A percentile compares a stretch with the other conserved stretches of the same genome.
phyloP scores from a whole-genome alignment of 2,113 vertebrate genomes.

The Dromiciops gliroides region DNA sequence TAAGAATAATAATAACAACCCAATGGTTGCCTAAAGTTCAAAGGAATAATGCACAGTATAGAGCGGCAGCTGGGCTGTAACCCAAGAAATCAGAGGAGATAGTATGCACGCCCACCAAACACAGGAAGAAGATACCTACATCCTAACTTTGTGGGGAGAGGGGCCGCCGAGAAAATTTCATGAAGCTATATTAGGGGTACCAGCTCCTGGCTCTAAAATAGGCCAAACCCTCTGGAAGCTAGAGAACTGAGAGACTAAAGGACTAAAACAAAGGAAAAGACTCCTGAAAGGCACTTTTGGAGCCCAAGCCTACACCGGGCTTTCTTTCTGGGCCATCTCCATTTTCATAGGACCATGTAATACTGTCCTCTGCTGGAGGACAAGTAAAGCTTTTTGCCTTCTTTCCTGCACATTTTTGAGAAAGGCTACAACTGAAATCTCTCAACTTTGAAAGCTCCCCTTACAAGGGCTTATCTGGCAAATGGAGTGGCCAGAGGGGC shows the following conservation, averaged over 20 bases:
- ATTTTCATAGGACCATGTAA: not conserved
- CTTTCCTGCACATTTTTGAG: slow-evolving; percentile 15
- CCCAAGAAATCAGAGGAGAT: not conserved
- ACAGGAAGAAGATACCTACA: not conserved
- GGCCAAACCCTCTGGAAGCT: not conserved
- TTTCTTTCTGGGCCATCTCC: not conserved
- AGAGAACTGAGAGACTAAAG: not conserved
- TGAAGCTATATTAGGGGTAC: not conserved
- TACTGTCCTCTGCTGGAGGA: not conserved
- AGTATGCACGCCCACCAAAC: not conserved
- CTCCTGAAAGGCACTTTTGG: not conserved
- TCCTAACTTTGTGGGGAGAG: not conserved
- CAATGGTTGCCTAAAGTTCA: not conserved
- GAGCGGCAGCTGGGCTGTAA: not conserved
- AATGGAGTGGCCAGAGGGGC: slow-evolving; percentile 26
- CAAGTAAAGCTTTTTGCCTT: slow-evolving; percentile 7
- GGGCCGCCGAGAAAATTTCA: not conserved
- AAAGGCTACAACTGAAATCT: slow-evolving; percentile 29
- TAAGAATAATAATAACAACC: not conserved
- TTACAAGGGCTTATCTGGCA: slow-evolving; percentile 34
- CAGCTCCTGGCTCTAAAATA: not conserved
- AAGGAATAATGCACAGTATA: not conserved
- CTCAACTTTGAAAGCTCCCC: slow-evolving; percentile 47
- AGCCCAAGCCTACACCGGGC: not conserved
- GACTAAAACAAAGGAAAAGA: not conserved